Conservation (phyloP, 2,797 vertebrate genomes). For the Syndactyla subalaris region DNA sequence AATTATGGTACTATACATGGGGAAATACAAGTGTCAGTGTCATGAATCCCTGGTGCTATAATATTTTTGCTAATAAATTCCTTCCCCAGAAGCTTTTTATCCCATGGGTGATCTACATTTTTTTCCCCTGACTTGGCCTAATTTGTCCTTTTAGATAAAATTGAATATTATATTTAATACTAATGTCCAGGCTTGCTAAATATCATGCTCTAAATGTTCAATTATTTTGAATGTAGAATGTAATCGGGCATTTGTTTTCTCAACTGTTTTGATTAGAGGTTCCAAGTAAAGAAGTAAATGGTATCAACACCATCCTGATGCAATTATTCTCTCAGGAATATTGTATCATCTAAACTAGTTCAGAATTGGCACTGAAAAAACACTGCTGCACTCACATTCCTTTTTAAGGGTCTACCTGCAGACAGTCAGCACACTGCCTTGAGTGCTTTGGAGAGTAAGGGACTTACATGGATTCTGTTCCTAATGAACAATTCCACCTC, state of each 20-base stretch:
- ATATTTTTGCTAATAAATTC: neutral
- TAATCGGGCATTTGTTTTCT: conserved; percentile 49
- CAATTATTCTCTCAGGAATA: neutral
- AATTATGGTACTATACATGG: neutral
- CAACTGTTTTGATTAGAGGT: conserved; percentile 33
- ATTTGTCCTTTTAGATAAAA: neutral
- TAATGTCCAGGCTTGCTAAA: neutral
- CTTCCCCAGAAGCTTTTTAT: neutral
- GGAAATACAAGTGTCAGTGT: neutral
- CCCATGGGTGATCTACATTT: no score
- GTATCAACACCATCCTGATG: neutral
- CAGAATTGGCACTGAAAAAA: neutral
- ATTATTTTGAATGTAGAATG: conserved; percentile 42
- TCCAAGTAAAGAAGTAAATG: neutral
- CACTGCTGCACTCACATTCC: neutral
- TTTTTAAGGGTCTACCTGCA: neutral
- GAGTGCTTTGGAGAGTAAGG: neutral
- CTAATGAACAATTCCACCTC: neutral
- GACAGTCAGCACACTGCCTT: neutral
- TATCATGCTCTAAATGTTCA: conserved; percentile 9
- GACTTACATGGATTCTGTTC: neutral
- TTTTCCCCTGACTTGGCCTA: neutral
- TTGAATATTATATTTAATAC: neutral
- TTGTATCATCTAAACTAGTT: neutral
- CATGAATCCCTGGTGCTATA: neutral